phyloP scores from a whole-genome alignment of 2,797 vertebrate species.

The Scolopax rusticola region DNA sequence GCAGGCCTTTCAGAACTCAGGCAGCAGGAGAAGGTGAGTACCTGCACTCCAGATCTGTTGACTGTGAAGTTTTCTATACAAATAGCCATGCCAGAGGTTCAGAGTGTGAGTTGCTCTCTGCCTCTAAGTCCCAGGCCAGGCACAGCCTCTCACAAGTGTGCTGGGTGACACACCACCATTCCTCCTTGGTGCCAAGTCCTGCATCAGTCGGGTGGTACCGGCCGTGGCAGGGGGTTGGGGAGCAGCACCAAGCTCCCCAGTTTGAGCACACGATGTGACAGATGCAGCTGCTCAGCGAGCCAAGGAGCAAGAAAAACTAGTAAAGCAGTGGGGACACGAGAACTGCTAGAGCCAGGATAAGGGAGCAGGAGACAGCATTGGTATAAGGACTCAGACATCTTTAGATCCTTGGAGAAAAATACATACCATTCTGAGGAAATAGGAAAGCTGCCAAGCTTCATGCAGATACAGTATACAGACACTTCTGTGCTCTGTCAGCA shows the following conservation, averaged over 20 bases:
- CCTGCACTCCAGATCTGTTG: background rate
- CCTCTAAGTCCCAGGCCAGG: background rate
- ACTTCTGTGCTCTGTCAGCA: background rate
- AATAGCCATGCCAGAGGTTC: background rate
- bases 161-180: background rate
- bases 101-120: accelerated
- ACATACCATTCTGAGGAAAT: background rate
- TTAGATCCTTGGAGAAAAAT: background rate
- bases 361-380: background rate
- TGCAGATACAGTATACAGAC: background rate
- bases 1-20: background rate
- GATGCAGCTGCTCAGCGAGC: background rate
- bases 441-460: constrained; percentile 35
- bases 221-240: accelerated
- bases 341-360: background rate
- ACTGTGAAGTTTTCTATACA: background rate
- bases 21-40: background rate
- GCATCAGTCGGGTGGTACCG: accelerated
- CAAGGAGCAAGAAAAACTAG: background rate
- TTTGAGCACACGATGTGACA: accelerated
- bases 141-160: background rate
- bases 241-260: background rate
- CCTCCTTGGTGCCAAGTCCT: background rate
- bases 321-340: background rate
- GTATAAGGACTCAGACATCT: background rate